These are phyloP conservation scores for Hermaeophaga mercurialis DNA, from an alignment of 2,888 invertebrate genomes.

Conservation along the genomic window DNA sequence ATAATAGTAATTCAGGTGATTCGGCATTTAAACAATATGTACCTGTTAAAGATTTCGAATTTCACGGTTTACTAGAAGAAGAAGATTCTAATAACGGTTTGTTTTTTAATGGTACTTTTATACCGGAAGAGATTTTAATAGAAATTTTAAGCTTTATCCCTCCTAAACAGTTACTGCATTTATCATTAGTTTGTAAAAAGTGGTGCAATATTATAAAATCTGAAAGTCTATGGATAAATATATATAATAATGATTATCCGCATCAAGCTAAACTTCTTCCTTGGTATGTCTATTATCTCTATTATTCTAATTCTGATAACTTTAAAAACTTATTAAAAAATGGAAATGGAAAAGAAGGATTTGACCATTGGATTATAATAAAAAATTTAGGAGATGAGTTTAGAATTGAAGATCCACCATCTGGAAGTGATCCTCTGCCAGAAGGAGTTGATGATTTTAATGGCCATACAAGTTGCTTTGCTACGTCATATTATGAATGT, in stretches of 20 bases:
- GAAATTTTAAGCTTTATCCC: constrained; percentile 57
- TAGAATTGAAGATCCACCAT: constrained; percentile 59
- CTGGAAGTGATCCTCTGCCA: constrained; percentile 57
- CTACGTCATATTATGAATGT: constrained; percentile 60
- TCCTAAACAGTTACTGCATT: constrained; percentile 53
- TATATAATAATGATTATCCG: constrained; percentile 42
- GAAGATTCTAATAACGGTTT: constrained; percentile 50
- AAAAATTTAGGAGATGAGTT: constrained; percentile 58
- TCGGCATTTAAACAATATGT: constrained; percentile 4
- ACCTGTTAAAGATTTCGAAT: constrained; percentile 34
- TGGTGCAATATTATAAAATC: constrained; percentile 60
- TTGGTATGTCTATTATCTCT: constrained; percentile 57
- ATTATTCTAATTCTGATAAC: constrained; percentile 53
- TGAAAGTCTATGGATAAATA: constrained; percentile 47
- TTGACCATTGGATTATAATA: constrained; percentile 56
- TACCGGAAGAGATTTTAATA: constrained; percentile 60
- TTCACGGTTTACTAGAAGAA: constrained; percentile 31
- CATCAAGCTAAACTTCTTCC: constrained; percentile 43
- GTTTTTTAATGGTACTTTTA: constrained; percentile 49
- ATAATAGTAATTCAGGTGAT: neutral
- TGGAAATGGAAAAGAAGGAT: constrained; percentile 57
- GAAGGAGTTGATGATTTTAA: constrained; percentile 54
- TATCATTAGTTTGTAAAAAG: constrained; percentile 59
- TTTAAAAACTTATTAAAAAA: constrained; percentile 62
- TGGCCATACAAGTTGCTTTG: constrained; percentile 59